phyloP scores from a whole-genome alignment of 64 coral and sea anemone genomes.

The Anthopleura sola region DNA sequence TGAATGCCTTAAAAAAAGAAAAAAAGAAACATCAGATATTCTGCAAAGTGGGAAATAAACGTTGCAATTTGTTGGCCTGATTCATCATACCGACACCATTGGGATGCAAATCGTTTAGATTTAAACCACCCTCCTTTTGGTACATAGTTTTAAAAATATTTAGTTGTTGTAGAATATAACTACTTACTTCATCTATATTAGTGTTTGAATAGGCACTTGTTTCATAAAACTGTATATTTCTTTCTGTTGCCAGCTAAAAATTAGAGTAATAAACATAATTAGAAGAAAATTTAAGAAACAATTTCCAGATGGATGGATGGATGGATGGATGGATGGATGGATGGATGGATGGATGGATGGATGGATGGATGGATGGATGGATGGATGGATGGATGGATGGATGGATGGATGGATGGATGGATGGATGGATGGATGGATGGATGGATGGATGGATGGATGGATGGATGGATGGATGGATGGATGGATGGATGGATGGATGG shows the following conservation, averaged over 20 bases:
- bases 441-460: not conserved
- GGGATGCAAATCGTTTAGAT: no score
- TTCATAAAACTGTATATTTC: conserved; percentile 92
- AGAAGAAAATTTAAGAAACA: not conserved
- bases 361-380: not conserved
- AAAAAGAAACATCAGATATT: not conserved
- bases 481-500: no score
- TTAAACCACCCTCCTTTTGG: no score
- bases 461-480: not conserved
- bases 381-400: not conserved
- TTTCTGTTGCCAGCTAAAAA: conserved; percentile 84
- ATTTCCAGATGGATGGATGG: not conserved
- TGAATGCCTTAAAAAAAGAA: conserved; percentile 54
- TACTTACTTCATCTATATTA: conserved; percentile 95
- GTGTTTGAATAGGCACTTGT: conserved; percentile 96
- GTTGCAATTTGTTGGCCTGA: no score
- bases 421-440: not conserved
- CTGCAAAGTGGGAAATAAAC: no score
- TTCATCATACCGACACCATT: no score
- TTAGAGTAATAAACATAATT: not conserved
- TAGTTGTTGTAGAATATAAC: not conserved
- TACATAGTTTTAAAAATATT: no score
- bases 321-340: not conserved
- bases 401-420: not conserved
- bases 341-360: not conserved